Evolutionary conservation across 2,113 vertebrate species (phyloP), one percentile per base, ranked within the genome.

Genomic region (Tapirus terrestris): DNA sequence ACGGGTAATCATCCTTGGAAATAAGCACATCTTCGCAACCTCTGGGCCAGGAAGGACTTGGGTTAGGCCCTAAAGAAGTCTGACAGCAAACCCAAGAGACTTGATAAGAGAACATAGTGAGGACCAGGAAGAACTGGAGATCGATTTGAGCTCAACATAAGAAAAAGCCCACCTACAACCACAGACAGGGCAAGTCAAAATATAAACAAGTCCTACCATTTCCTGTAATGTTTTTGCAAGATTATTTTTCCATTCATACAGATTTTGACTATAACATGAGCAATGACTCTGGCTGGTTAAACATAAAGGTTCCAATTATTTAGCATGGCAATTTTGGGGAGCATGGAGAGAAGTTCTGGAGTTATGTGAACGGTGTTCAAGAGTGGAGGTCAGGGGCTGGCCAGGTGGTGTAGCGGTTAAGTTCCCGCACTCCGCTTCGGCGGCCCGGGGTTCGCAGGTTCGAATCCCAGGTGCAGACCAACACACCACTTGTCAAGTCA

Each of bases 201-300:
- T 25, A n/a, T 16, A 79, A 94, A 90, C 1, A 1, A 11, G 23
- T 58, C 77, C 61, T 51, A 36, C 1, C 13, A 58, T 39, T 67
- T 53, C 65, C 85, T 77, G 11, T 43, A 76, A 63, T 13, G 12
- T 85, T 94, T 94, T 61, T 85, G 31, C 23, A 86, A 93, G 36
- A 93, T 91, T 60, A 60, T 84, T 68, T 79, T 97, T 89, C 70
- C n/a, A 58, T 58, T 89, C 82, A 56, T 33, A 89, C 1, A 91
- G 56, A 91, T 63, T 92, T 60, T 85, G 58, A 94, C 67, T 67
- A 33, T 67, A 63, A 70, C 20, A 36, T 86, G 48, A 91, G 12
- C 25, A 60, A 65, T 10, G 45, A 80, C 56, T 88, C 65, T 63
- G 31, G 39, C 4, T 81, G 17, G 31, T 89, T 90, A 92, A 94